Conservation (phyloP, 2,797 vertebrate species). For the Cynopterus sphinx region DNA sequence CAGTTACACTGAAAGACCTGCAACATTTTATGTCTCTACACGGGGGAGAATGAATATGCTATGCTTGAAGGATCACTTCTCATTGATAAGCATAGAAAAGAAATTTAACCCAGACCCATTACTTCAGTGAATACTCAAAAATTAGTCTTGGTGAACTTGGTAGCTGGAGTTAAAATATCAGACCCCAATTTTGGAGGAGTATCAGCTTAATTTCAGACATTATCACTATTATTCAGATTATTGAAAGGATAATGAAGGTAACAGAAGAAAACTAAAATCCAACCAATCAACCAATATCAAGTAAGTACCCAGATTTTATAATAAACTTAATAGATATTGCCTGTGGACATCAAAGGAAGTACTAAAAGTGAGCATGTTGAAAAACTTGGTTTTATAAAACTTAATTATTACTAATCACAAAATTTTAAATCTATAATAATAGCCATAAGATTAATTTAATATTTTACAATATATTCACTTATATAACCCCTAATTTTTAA, state of each 20-base stretch:
- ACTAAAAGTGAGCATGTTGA: background rate
- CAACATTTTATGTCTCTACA: background rate
- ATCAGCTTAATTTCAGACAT: background rate
- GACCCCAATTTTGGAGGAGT: background rate
- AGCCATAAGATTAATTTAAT: background rate
- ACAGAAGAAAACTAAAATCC: background rate
- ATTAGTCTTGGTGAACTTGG: background rate
- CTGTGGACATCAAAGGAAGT: background rate
- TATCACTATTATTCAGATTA: background rate
- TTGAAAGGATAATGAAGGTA: background rate
- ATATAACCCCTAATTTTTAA: background rate
- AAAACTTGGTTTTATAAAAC: background rate
- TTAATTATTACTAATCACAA: background rate
- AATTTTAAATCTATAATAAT: background rate
- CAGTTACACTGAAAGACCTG: background rate
- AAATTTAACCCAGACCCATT: background rate
- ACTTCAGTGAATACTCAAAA: background rate
- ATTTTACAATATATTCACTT: background rate
- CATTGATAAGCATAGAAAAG: background rate
- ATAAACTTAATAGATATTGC: background rate
- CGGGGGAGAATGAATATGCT: background rate
- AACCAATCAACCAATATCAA: background rate
- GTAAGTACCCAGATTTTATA: background rate
- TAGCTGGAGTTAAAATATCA: conserved; percentile 27
- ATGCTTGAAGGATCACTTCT: background rate